Conservation (phyloP, 2,113 vertebrate species). For the Petaurus breviceps region DNA sequence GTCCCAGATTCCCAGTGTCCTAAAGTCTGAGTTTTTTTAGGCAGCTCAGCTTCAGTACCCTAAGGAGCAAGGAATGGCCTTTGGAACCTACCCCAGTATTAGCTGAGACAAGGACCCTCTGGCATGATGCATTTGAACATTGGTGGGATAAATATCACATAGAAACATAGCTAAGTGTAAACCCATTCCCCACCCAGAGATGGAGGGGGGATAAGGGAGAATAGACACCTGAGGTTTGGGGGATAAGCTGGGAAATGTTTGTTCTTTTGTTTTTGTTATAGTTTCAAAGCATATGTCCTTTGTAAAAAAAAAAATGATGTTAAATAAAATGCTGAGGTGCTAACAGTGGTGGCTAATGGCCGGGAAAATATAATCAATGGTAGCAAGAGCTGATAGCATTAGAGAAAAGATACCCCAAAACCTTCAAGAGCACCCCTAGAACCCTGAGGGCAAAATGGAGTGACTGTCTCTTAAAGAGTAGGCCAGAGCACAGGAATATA, state of each 20-base stretch:
- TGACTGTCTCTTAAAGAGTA: not conserved
- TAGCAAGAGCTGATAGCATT: not conserved
- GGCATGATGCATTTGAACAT: not conserved
- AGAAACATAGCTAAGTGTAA: not conserved
- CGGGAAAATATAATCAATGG: not conserved
- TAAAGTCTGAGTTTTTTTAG: not conserved
- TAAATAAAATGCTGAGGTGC: not conserved
- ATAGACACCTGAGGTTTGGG: not conserved
- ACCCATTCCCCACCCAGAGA: not conserved
- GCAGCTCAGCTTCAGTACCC: too few relatives aligned
- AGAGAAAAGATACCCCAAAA: not conserved
- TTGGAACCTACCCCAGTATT: not conserved
- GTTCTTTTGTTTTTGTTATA: not conserved
- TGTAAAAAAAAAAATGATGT: not conserved
- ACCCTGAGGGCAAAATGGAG: not conserved
- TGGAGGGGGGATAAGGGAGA: not conserved
- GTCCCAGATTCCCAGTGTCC: too few relatives aligned
- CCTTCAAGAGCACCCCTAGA: not conserved
- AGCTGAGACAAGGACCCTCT: not conserved
- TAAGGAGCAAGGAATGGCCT: not conserved
- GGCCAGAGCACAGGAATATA: not conserved
- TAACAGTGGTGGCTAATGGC: not conserved
- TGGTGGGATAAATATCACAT: not conserved
- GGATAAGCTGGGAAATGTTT: not conserved
- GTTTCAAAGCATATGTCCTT: not conserved